Percentiles rank a stretch among this genome's conserved stretches.
Evolutionary conservation across 1,140 invertebrate species (phyloP).

Genomic region (Zeugodacus cucurbitae): DNA sequence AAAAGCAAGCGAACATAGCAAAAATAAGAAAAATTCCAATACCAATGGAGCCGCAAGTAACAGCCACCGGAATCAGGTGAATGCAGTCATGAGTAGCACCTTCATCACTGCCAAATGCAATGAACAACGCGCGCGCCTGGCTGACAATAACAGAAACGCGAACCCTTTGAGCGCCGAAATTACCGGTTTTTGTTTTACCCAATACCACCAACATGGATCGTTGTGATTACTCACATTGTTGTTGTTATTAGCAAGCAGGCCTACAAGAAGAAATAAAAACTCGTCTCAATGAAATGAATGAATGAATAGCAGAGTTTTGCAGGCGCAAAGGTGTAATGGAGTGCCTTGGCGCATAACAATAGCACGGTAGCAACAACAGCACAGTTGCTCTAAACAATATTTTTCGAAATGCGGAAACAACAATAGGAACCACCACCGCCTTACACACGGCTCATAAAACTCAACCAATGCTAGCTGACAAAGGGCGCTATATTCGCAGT

Average conservation of each 20-base stretch:
- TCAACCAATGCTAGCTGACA: not conserved
- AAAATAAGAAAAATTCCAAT: not conserved
- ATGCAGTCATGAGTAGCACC: not conserved
- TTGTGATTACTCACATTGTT: not conserved
- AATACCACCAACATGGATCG: not conserved
- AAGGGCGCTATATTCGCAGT: not conserved
- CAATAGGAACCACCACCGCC: not conserved
- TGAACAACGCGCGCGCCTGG: not conserved
- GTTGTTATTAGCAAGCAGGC: not conserved
- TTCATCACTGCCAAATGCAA: not conserved
- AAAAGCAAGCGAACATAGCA: not conserved
- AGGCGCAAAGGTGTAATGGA: conserved; percentile 34
- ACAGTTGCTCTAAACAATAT: not conserved
- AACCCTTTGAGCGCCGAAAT: not conserved
- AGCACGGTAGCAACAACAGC: not conserved
- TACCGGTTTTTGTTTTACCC: not conserved
- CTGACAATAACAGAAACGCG: not conserved
- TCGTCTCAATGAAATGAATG: not conserved
- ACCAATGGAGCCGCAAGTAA: not conserved
- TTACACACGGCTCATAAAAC: not conserved
- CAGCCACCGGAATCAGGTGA: not conserved
- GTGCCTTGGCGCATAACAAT: not conserved
- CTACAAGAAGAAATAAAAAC: not conserved
- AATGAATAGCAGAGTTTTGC: not conserved
- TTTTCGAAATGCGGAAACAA: conserved; percentile 21